Evolutionary conservation across 2,113 vertebrate genomes (phyloP).

Genomic region (Bos indicus): DNA sequence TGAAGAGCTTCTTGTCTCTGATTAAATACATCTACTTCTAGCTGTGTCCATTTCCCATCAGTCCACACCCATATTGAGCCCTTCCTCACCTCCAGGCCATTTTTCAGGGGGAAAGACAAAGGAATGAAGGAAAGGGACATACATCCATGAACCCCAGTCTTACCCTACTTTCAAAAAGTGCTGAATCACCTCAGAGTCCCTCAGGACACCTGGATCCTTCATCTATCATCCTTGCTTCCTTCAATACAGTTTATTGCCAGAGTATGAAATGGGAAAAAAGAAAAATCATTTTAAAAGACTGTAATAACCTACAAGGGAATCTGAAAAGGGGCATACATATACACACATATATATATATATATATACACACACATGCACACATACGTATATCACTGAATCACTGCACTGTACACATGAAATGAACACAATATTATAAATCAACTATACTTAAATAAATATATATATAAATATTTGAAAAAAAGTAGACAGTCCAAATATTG

Average conservation of each 20-base stretch:
- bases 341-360: accelerated
- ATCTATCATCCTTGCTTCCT: neutral
- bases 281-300: neutral
- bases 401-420: neutral
- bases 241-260: neutral
- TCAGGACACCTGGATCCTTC: neutral
- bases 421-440: neutral
- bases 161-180: neutral
- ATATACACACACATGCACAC: neutral
- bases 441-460: neutral
- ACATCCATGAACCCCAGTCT: too few relatives aligned
- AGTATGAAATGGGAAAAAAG: neutral
- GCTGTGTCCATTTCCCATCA: neutral
- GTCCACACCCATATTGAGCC: too few relatives aligned
- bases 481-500: neutral
- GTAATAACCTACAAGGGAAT: neutral
- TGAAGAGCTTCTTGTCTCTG: neutral
- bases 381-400: neutral
- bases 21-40: neutral
- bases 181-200: neutral
- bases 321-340: neutral
- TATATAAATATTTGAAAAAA: neutral
- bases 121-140: neutral
- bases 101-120: neutral
- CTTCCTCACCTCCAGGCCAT: neutral